phyloP scores from a whole-genome alignment of 1,140 invertebrate genomes.

The Drosophila setifemur region DNA sequence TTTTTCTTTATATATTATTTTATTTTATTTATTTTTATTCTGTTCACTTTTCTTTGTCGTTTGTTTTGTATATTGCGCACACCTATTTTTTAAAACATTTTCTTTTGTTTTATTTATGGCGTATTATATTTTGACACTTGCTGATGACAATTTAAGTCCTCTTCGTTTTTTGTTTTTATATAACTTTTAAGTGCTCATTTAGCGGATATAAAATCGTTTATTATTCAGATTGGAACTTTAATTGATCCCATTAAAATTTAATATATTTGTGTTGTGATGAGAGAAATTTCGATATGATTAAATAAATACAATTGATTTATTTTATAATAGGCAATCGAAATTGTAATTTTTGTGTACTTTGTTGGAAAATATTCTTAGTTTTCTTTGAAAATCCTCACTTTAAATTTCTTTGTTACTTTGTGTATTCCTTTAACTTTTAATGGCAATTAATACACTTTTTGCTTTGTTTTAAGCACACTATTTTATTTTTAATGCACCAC shows the following conservation, averaged over 20 bases:
- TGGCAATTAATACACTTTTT: neutral
- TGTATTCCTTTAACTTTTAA: conserved; percentile 9
- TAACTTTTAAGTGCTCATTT: conserved; percentile 14
- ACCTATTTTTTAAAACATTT: conserved; percentile 24
- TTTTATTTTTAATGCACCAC: neutral
- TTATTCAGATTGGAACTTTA: neutral
- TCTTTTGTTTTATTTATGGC: conserved; percentile 23
- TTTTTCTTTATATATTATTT: neutral
- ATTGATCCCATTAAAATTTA: neutral
- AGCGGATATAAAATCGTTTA: neutral
- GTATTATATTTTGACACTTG: conserved; percentile 41
- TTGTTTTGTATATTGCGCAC: conserved; percentile 3
- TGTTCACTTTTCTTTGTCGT: conserved; percentile 20
- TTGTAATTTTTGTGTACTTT: too few species aligned
- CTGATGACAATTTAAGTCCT: conserved; percentile 23
- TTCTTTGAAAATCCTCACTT: too few species aligned
- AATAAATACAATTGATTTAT: too few species aligned
- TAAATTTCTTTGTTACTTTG: neutral
- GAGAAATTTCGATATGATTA: too few species aligned
- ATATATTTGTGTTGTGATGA: neutral
- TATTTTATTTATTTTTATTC: conserved; percentile 12
- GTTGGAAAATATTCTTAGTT: too few species aligned
- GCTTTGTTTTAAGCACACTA: neutral
- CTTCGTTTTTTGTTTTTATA: neutral
- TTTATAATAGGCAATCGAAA: too few species aligned